Evolutionary conservation across 2,888 invertebrate genomes (phyloP).

Genomic region (Lycaena phlaeas): DNA sequence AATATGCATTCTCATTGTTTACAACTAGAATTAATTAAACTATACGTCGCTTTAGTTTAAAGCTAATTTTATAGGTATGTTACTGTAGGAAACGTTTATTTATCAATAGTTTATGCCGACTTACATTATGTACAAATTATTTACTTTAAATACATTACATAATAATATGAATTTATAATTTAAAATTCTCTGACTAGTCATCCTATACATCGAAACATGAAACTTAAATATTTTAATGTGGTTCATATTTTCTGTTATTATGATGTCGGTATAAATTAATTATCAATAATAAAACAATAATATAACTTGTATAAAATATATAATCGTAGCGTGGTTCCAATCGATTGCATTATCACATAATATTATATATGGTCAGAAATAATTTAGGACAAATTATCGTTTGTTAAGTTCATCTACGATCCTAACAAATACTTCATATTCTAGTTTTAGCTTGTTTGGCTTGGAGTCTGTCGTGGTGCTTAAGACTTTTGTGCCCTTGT

Average conservation of each 20-base stretch:
- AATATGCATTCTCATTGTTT: too few species aligned
- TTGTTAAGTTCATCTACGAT: slow-evolving; percentile 39
- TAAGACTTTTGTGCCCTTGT: slow-evolving; percentile 48
- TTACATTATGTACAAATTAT: neutral
- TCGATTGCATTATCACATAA: neutral
- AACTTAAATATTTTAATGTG: neutral
- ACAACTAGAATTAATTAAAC: too few species aligned
- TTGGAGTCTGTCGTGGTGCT: slow-evolving; percentile 34
- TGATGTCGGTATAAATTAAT: neutral
- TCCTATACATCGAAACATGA: neutral
- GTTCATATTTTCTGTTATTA: too few species aligned
- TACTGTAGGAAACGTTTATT: too few species aligned
- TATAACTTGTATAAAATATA: neutral
- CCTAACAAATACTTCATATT: slow-evolving; percentile 58
- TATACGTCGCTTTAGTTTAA: too few species aligned
- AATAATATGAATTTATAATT: neutral
- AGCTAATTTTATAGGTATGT: too few species aligned
- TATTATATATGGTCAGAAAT: neutral
- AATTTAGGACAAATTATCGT: slow-evolving; percentile 7
- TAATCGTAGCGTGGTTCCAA: slow-evolving; percentile 1
- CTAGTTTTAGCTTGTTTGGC: slow-evolving; percentile 47
- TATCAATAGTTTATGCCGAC: too few species aligned
- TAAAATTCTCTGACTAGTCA: slow-evolving; percentile 1
- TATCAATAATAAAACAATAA: slow-evolving; percentile 5
- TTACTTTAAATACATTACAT: slow-evolving; percentile 4